These are phyloP conservation scores for Catostomus latipinnis DNA, from an alignment of 2,797 vertebrate species.

Conservation along the genomic window DNA sequence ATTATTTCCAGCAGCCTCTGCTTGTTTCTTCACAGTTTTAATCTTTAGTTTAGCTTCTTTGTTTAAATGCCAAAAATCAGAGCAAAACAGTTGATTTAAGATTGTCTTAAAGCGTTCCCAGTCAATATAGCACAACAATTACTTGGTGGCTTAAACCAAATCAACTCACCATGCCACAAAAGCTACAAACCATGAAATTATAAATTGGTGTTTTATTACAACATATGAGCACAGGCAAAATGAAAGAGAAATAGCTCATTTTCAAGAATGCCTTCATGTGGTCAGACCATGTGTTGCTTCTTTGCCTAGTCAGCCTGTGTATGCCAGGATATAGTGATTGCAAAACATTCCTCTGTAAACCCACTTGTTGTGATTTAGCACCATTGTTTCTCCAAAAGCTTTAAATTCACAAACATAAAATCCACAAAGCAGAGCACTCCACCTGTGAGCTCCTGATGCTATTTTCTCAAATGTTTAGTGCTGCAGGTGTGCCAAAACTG, in stretches of 20 bases:
- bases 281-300: conserved; percentile 36
- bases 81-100: conserved; percentile 25
- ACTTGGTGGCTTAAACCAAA: conserved; percentile 38
- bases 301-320: conserved; percentile 18
- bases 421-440: conserved; percentile 19
- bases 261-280: conserved; percentile 41
- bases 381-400: conserved; percentile 34
- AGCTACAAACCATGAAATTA: conserved; percentile 53
- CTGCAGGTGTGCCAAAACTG: conserved; percentile 2
- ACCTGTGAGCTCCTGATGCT: conserved; percentile 46
- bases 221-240: conserved; percentile 21
- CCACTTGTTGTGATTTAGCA: conserved; percentile 50
- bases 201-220: conserved; percentile 47
- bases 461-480: conserved; percentile 16
- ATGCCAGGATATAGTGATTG: conserved; percentile 28
- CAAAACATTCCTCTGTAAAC: conserved; percentile 29
- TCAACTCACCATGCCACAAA: conserved; percentile 40
- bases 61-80: conserved; percentile 24
- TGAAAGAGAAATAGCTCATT: conserved; percentile 32
- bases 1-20: conserved; percentile 46
- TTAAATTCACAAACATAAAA: neutral
- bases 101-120: conserved; percentile 26
- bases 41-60: conserved; percentile 30
- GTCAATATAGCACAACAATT: conserved; percentile 28
- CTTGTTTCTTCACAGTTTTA: conserved; percentile 40